Percentiles rank a stretch among this genome's conserved stretches.
Evolutionary conservation across 2,888 invertebrate genomes (phyloP).

Genomic region (Hemistola chrysoprasaria): DNA sequence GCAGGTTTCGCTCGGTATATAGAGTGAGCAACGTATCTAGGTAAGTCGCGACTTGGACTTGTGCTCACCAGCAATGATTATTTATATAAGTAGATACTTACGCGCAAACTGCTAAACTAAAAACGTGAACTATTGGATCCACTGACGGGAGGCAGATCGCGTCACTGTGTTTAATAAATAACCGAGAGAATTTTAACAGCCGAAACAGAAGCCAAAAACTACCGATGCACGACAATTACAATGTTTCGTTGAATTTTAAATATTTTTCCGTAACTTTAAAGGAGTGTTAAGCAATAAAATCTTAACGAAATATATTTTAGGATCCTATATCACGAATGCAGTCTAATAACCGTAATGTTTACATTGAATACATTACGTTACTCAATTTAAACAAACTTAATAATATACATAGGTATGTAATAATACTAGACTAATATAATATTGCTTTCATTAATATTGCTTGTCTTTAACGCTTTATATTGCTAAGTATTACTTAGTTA

Average conservation of each 20-base stretch:
- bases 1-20: constrained; percentile 9
- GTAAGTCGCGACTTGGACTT: neutral
- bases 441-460: constrained; percentile 47
- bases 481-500: too few relatives aligned
- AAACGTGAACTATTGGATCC: neutral
- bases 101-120: too few relatives aligned
- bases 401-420: too few relatives aligned
- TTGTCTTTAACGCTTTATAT: constrained; percentile 26
- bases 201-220: too few relatives aligned
- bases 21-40: neutral
- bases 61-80: too few relatives aligned
- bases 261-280: constrained; percentile 23
- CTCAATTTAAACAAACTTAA: too few relatives aligned
- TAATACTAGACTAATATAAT: too few relatives aligned
- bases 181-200: neutral
- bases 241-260: too few relatives aligned
- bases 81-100: too few relatives aligned
- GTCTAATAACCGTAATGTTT: constrained; percentile 65
- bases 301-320: constrained; percentile 39
- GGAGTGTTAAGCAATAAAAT: constrained; percentile 41
- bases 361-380: too few relatives aligned
- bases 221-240: too few relatives aligned
- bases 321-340: constrained; percentile 62
- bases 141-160: neutral
- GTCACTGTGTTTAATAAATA: constrained; percentile 1